phyloP scores from a whole-genome alignment of 2,888 invertebrate genomes.

The Ypsolopha sequella region DNA sequence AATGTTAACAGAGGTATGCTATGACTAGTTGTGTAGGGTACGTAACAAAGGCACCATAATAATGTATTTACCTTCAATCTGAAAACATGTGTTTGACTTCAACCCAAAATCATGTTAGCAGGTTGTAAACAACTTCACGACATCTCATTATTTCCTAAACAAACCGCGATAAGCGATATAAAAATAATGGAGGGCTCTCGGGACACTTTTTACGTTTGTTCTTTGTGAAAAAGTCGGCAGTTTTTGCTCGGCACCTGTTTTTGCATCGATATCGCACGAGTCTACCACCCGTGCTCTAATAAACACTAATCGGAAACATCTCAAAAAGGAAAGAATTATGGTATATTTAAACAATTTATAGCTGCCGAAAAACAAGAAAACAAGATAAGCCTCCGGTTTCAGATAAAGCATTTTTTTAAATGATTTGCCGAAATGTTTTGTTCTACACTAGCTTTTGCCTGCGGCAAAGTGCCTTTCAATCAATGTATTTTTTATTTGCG shows the following conservation, averaged over 20 bases:
- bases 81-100: too few species aligned
- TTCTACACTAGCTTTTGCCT: too few species aligned
- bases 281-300: constrained; percentile 62
- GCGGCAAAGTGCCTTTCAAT: too few species aligned
- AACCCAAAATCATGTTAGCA: constrained; percentile 13
- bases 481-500: too few species aligned
- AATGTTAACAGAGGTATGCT: too few species aligned
- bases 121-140: constrained; percentile 46
- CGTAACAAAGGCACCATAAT: too few species aligned
- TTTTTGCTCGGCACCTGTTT: constrained; percentile 44
- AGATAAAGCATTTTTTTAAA: constrained; percentile 40
- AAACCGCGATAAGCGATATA: constrained; percentile 43
- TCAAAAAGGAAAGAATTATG: constrained; percentile 61
- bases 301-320: constrained; percentile 56
- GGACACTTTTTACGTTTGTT: constrained; percentile 42
- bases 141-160: constrained; percentile 53
- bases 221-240: constrained; percentile 27
- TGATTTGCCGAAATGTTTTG: constrained; percentile 33
- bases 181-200: constrained; percentile 33
- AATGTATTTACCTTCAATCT: not conserved
- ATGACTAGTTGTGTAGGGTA: too few species aligned
- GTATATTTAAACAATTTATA: constrained; percentile 65
- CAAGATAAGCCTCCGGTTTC: constrained; percentile 50
- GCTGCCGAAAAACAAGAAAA: constrained; percentile 50
- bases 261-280: constrained; percentile 42